Base-by-base conservation (phyloP, 2,888 invertebrate genomes). In the Troides aeacus region DNA sequence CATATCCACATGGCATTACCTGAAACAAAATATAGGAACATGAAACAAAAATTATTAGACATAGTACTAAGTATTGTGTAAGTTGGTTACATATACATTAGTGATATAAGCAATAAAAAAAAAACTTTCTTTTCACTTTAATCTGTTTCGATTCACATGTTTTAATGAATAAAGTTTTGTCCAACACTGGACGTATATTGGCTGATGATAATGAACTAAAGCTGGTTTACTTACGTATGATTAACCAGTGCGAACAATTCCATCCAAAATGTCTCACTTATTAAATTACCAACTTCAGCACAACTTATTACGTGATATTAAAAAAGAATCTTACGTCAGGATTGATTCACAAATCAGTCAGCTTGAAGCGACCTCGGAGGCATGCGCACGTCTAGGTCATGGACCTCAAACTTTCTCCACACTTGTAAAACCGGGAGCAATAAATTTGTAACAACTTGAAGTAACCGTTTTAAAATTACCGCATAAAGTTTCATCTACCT, bases 351-450 rank as follows among this genome's bases (percentile, higher is more conserved):
- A 39, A 58, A 39, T 39, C 42, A 36, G 64, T 58, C 42, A 58
- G 12, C 42, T n/a, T 42, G 3, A 18, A 58, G 12, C 21, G 39
- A 21, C 57, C 58, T 42, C 42, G 21, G 64, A 57, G 42, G 17
- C 15, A 36, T 57, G 58, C 59, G 36, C 58, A 57, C 64, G 79
- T 72, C 74, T 71, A 78, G 86, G 84, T 80, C 84, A 83, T 86
- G 87, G 85, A 87, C 87, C 88, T 82, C 76, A 66, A 81, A 88
- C 84, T 87, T 87, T 85, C 81, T 77, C 78, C 71, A 81, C 53
- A 86, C 82, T 84, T 75, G 70, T 72, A 74, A 77, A 76, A 79
- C 79, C 77, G 75, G 78, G 78, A 77, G 80, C 79, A 78, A 85
- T 85, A 85, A 86, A 87, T 84, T 83, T 78, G 78, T 77, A 77